Conservation (phyloP, 2,797 vertebrate species). For the Schizothorax lantsangensis region DNA sequence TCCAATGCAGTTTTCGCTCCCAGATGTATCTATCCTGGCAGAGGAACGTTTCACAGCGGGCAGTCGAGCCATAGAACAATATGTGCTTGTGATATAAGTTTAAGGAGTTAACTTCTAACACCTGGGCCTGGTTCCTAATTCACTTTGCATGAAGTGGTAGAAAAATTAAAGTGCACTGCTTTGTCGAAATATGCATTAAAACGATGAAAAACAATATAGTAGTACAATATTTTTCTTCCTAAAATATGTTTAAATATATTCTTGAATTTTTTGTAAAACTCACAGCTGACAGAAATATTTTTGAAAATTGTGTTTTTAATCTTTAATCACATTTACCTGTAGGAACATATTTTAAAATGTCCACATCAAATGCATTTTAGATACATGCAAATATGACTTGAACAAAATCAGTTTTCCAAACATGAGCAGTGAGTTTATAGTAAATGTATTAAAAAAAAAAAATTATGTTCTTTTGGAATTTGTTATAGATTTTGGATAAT, state of each 20-base stretch:
- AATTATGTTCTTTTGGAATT: no score
- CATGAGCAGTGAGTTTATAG: no score
- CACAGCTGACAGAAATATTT: not conserved
- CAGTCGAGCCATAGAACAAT: conserved; percentile 55
- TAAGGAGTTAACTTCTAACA: conserved; percentile 46
- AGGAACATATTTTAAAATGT: not conserved
- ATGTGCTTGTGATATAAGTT: conserved; percentile 40
- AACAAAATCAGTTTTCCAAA: no score
- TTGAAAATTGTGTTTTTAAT: not conserved
- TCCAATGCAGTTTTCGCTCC: conserved; percentile 67
- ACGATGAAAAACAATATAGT: no score
- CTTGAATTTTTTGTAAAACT: not conserved
- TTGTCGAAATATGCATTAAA: not conserved
- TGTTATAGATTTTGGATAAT: not conserved
- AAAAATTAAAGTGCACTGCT: not conserved
- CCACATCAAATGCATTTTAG: not conserved
- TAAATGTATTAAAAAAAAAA: no score
- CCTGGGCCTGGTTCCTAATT: conserved; percentile 38
- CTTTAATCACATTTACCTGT: no score
- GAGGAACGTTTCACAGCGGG: conserved; percentile 52
- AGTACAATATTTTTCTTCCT: not conserved
- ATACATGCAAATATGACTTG: no score
- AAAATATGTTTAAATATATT: conserved; percentile 16
- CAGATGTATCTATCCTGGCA: conserved; percentile 75
- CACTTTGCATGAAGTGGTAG: conserved; percentile 2